Percentiles rank a stretch among this genome's conserved stretches.
Conservation (phyloP, 2,888 invertebrate genomes). For the Heliconius cydno region DNA sequence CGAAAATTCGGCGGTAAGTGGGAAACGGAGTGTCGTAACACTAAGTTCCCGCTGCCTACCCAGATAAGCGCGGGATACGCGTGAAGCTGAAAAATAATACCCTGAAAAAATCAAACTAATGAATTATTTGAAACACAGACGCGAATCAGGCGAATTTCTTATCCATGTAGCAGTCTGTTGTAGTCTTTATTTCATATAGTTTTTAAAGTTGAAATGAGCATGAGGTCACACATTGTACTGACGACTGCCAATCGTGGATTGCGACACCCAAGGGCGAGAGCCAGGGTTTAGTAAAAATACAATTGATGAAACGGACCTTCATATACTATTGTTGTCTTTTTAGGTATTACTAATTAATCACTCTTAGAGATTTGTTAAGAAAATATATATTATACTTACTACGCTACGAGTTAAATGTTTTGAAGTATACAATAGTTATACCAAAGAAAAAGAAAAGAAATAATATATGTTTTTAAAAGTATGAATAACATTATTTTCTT, state of each 20-base stretch:
- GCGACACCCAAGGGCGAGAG: slow-evolving; percentile 44
- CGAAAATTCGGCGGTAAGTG: too few species aligned
- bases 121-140: neutral
- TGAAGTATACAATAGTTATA: neutral
- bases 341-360: slow-evolving; percentile 28
- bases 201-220: slow-evolving; percentile 23
- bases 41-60: too few species aligned
- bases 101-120: neutral
- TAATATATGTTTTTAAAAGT: neutral
- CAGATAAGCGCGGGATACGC: too few species aligned
- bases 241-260: slow-evolving; percentile 43
- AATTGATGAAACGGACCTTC: slow-evolving; percentile 39
- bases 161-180: neutral
- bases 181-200: slow-evolving; percentile 17
- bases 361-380: slow-evolving; percentile 2
- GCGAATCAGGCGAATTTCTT: neutral
- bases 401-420: neutral
- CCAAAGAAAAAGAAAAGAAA: neutral
- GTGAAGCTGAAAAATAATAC: too few species aligned
- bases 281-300: slow-evolving; percentile 38
- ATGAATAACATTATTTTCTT: neutral
- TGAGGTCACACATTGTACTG: slow-evolving; percentile 33
- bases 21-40: too few species aligned
- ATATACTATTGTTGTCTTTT: slow-evolving; percentile 36
- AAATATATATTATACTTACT: neutral